Base-by-base conservation (phyloP, 2,113 vertebrate species). In the Isurus oxyrinchus region DNA sequence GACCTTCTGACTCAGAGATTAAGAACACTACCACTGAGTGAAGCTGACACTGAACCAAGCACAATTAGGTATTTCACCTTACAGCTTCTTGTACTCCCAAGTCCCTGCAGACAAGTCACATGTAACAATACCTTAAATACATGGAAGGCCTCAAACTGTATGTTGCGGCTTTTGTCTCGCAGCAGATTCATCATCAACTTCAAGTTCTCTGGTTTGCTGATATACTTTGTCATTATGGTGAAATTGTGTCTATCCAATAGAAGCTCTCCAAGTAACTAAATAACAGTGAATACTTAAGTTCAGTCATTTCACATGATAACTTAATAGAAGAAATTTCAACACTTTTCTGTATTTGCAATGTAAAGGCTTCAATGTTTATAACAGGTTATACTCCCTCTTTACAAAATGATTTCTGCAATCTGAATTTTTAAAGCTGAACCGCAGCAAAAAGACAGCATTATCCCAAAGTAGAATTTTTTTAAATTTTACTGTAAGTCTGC, bases 151-250 rank as follows among this genome's bases (percentile, higher is more conserved):
- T 98, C 98, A 97, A 98, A 98, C 97, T 98, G 98, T 97, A 98
- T 98, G 97, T 98, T 98, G 96, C 98, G 98, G 96, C 98, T 98
- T 97, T 98, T 98, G 97, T 98, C 98, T 97, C 98, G 98, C 91
- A 98, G 98, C 90, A 98, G 98, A 88, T 98, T 98, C 98, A 98
- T 98, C 98, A 98, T 98, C 94, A 98, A 97, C 59, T 98, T 98
- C 97, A 98, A 98, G 97, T 98, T 98, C 97, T 98, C 98, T 93
- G 98, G 98, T 98, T 98, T 98, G 97, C 98, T 98, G 98, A 98
- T 98, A 97, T 98, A 98, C 86, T 98, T 98, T 0, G 98, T 98
- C 98, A 98, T 98, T 97, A 98, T 98, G 86, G 98, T 98, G 97
- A 98, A 98, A 97, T 98, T 98, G 97, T 98, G 98, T 96, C 98